A percentile compares a stretch with the other conserved stretches of the same genome.
phyloP scores from a whole-genome alignment of 2,113 vertebrate genomes.

The Cyphomyrus discorhynchus region DNA sequence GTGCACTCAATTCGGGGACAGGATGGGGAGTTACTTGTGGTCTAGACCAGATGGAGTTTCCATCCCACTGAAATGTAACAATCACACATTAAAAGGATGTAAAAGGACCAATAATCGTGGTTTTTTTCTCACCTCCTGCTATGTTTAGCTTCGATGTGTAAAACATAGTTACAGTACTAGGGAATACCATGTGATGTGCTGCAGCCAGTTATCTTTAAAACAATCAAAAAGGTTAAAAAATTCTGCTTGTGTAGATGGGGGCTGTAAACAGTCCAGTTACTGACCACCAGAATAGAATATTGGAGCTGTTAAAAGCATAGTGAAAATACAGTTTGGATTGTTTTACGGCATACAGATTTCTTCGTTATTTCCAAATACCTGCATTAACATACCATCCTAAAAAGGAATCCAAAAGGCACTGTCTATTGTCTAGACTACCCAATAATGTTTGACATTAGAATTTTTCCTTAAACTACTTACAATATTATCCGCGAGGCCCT shows the following conservation, averaged over 20 bases:
- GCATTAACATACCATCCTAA: neutral
- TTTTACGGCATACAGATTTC: neutral
- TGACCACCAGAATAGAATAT: neutral
- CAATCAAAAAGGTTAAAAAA: neutral
- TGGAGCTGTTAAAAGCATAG: neutral
- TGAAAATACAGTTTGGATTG: neutral
- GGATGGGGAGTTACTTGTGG: neutral
- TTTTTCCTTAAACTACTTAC: neutral
- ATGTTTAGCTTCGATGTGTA: neutral
- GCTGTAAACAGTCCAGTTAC: neutral
- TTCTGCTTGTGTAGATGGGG: neutral
- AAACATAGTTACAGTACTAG: neutral
- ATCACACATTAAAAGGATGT: neutral
- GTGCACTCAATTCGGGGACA: neutral
- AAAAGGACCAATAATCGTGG: neutral
- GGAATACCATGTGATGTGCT: neutral
- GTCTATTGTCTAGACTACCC: neutral
- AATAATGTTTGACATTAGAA: neutral
- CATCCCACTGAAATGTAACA: neutral
- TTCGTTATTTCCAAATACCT: neutral
- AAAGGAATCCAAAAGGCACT: neutral
- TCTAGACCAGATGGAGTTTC: neutral
- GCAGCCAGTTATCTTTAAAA: neutral
- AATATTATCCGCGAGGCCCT: neutral
- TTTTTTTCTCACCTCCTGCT: neutral